Evolutionary conservation across 2,888 invertebrate genomes (phyloP).

Genomic region (Eupithecia abbreviata): DNA sequence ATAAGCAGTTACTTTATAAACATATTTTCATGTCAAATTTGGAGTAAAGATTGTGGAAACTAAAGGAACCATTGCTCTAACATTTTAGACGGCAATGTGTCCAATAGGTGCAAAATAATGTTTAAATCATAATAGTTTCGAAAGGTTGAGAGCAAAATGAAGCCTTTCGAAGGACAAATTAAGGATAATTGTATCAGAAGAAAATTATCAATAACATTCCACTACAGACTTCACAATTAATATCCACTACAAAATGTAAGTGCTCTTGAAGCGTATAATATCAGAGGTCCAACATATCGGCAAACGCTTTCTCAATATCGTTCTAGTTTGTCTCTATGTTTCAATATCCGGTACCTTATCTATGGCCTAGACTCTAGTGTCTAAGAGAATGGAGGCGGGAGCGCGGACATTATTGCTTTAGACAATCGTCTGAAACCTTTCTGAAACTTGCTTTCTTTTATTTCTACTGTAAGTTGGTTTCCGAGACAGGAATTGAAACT

Average conservation of each 20-base stretch:
- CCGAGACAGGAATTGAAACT: slow-evolving; percentile 17
- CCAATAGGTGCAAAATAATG: no score
- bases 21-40: no score
- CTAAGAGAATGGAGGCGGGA: background rate
- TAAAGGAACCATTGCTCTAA: background rate
- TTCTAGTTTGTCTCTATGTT: slow-evolving; percentile 21
- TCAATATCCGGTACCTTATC: slow-evolving; percentile 15
- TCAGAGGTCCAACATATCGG: background rate
- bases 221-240: background rate
- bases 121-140: no score
- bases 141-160: no score
- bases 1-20: no score
- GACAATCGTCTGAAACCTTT: slow-evolving; percentile 15
- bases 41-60: background rate
- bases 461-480: slow-evolving; percentile 15
- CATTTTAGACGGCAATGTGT: background rate
- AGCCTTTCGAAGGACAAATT: background rate
- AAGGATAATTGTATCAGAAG: background rate
- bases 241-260: background rate
- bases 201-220: background rate
- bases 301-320: slow-evolving; percentile 8
- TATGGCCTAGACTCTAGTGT: slow-evolving; percentile 1
- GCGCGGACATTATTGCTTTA: slow-evolving; percentile 19
- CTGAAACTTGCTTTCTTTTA: slow-evolving; percentile 13
- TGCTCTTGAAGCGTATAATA: background rate